Evolutionary conservation across 2,113 vertebrate species (phyloP), one percentile per base, ranked within the genome.

Genomic region (Neolamprologus tretocephalus): DNA sequence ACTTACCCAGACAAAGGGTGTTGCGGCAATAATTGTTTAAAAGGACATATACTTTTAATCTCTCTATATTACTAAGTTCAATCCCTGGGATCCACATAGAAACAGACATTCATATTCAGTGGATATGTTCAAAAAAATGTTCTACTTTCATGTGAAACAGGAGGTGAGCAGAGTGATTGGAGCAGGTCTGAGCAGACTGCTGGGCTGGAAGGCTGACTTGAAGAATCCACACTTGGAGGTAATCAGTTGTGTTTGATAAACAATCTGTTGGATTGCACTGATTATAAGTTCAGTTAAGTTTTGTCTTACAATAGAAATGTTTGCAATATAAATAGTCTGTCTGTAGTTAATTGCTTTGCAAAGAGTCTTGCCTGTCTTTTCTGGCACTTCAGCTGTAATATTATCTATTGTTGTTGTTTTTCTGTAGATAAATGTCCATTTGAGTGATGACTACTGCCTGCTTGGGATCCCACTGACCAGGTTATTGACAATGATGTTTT

Each of bases 401-500:
- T 33, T 5, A 35, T 45, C 37, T 57, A 3, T 47, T 57, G 26
- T 40, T 7, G 5, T 63, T 3, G 53, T 45, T 7, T 51, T 42
- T 85, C 33, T 95, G 93, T 91, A 98, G 98, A 91, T 99, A 10
- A 98, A 97, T 87, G 89, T 99, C 21, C 95, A 97, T 92, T 94
- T 99, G 85, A 99, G 95, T 95, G 97, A 98, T 28, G 86, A 97
- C 82, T 95, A 97, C 84, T 97, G 95, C 45, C 96, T 99, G 4
- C 86, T 97, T 47, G 98, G 98, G 66, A 97, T 99, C 85, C 97
- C 98, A 55, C 82, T 99, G 31, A 96, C 97, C 95, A 99, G 97
- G 98, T 98, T 75, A 87, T 26, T 83, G 26, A 19, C 21, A 71
- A 1, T 68, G 28, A 42, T 8, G 10, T 40, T 78, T 53, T 37